Evolutionary conservation across 2,113 vertebrate species (phyloP), one percentile per base, ranked within the genome.

Genomic region (Chaetops frenatus): DNA sequence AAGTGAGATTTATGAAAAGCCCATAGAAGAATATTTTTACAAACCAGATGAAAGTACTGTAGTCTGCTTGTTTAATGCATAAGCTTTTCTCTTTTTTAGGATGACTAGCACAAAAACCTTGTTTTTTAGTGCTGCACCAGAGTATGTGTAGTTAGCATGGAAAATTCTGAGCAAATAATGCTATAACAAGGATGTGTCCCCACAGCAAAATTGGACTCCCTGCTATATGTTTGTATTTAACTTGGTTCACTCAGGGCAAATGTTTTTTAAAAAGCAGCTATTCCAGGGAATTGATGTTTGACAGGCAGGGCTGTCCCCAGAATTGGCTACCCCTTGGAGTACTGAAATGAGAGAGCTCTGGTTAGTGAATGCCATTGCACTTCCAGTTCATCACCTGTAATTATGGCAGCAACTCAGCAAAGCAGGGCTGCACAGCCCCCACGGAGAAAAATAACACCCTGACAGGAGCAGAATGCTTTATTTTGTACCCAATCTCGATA

Each of bases 161-260:
- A 89, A 94, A 95, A 94, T 38, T 53, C 53, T 74, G 71, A 94
- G 81, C 76, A 96, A 97, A 95, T 93, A 86, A 94, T 81, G 35
- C 27, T 69, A 33, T 69, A 87, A 74, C 51, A 76, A 92, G 73
- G 83, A 72, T 81, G 35, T 57, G 29, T 87, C 94, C 62, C 74
- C 60, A 65, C 60, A 84, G 66, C 66, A 96, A 95, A 96, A 92
- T 72, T 89, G 77, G 86, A 79, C 90, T 95, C 85, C 87, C 79
- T 88, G 86, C 51, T 94, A 86, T 67, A 83, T 86, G 69, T 82
- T 95, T 96, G 92, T 57, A 89, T 95, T 94, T 93, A 91, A 81
- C 58, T 67, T 79, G n/a, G 42, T 93, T 95, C 81, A 85, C 70
- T 95, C 58, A 31, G 62, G 60, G 71, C 64, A 78, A 74, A 90